These are phyloP conservation scores for Hipparchia semele DNA, from an alignment of 2,888 invertebrate species.

Conservation along the genomic window DNA sequence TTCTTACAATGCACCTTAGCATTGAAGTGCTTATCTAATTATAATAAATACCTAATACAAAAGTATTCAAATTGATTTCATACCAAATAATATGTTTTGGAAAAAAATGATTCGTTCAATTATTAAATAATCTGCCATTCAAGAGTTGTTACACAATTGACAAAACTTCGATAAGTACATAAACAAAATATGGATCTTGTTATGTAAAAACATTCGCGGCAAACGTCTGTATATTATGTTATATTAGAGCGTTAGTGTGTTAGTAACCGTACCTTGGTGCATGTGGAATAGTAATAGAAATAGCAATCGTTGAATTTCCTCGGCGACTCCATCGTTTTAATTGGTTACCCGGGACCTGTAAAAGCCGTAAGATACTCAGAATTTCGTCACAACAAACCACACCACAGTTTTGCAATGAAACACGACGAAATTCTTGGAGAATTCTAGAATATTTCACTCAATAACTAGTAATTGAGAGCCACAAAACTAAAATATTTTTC, in stretches of 20 bases:
- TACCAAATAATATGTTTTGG: not conserved
- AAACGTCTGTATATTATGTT: not conserved
- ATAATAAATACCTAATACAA: not conserved
- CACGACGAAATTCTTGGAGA: constrained; percentile 30
- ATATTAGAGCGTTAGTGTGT: not conserved
- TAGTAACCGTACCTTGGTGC: constrained; percentile 87
- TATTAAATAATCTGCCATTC: not conserved
- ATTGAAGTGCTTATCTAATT: not conserved
- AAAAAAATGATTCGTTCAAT: not conserved
- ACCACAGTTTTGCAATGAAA: constrained; percentile 53
- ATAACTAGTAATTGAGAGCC: constrained; percentile 32
- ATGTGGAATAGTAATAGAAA: constrained; percentile 94
- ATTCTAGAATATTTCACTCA: constrained; percentile 13
- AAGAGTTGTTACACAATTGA: constrained; percentile 35
- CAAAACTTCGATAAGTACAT: constrained; percentile 26
- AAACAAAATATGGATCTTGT: constrained; percentile 30
- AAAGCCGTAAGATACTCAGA: constrained; percentile 44
- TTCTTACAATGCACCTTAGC: not conserved
- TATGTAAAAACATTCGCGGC: constrained; percentile 30
- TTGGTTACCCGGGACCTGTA: constrained; percentile 70
- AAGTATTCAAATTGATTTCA: not conserved
- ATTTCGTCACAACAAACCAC: constrained; percentile 43
- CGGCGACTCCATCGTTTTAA: constrained; percentile 85
- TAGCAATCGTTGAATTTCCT: constrained; percentile 93
- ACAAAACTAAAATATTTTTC: constrained; percentile 63